phyloP scores from a whole-genome alignment of 53 echinoderm and acorn worm species.

The Paelopatides confundens region DNA sequence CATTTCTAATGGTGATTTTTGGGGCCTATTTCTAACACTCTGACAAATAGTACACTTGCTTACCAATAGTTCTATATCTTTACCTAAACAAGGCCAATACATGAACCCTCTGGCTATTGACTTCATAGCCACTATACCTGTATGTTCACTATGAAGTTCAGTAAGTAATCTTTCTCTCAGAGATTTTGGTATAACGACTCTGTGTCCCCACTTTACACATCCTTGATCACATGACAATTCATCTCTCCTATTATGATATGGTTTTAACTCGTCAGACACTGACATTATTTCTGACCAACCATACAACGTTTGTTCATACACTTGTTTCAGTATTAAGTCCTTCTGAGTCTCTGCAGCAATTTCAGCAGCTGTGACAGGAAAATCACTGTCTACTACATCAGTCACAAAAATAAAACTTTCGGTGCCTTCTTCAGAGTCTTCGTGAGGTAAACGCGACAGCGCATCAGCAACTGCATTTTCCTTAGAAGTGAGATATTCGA shows the following conservation, averaged over 20 bases:
- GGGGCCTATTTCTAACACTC: slow-evolving; percentile 20
- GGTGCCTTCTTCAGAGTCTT: not conserved
- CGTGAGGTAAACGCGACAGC: slow-evolving; percentile 59
- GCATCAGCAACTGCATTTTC: slow-evolving; percentile 67
- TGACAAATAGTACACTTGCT: slow-evolving; percentile 10
- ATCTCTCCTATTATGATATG: slow-evolving; percentile 25
- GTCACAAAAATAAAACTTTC: slow-evolving; percentile 29
- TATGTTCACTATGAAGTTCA: slow-evolving; percentile 44
- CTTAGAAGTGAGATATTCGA: slow-evolving; percentile 42
- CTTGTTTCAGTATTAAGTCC: not conserved
- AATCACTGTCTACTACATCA: slow-evolving; percentile 59
- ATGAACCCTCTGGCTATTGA: slow-evolving; percentile 47
- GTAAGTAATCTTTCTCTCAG: slow-evolving; percentile 20
- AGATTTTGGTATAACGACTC: slow-evolving; percentile 1
- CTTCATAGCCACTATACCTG: slow-evolving; percentile 56
- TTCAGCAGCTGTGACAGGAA: slow-evolving; percentile 67
- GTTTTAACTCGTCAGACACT: slow-evolving; percentile 10
- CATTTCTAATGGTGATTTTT: slow-evolving; percentile 46
- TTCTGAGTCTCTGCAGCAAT: slow-evolving; percentile 43
- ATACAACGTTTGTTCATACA: slow-evolving; percentile 19
- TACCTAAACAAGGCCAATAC: slow-evolving; percentile 62
- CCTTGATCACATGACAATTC: slow-evolving; percentile 39
- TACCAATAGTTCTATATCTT: slow-evolving; percentile 40
- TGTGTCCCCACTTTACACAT: slow-evolving; percentile 42
- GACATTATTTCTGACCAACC: slow-evolving; percentile 18